Percentiles rank a stretch among this genome's conserved stretches.
These are phyloP conservation scores for Drosophila melanosoma DNA, from an alignment of 2,888 invertebrate species.

Conservation along the genomic window DNA sequence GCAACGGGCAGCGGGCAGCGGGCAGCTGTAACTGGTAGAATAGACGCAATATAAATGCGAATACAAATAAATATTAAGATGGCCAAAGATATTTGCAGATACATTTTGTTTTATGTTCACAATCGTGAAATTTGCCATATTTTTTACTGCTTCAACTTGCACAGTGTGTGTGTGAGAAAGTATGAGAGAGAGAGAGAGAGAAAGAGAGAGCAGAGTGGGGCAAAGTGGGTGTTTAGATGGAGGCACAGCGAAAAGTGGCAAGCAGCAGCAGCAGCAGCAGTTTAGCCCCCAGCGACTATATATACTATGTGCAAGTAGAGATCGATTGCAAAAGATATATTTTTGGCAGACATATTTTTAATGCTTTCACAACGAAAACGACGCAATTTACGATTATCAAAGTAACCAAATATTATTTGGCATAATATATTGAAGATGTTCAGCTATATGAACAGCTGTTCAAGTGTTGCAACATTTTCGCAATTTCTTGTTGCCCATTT, in stretches of 20 bases:
- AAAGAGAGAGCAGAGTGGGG: background rate
- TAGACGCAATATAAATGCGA: slow-evolving; percentile 58
- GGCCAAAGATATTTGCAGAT: slow-evolving; percentile 64
- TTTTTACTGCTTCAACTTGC: slow-evolving; percentile 42
- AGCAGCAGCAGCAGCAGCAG: slow-evolving; percentile 8
- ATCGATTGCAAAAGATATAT: slow-evolving; percentile 6
- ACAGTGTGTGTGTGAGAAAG: background rate
- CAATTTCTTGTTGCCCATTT: background rate
- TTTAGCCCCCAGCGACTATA: slow-evolving; percentile 10
- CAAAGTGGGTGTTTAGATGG: background rate
- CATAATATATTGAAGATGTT: background rate
- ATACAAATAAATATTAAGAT: slow-evolving; percentile 76
- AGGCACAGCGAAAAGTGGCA: background rate
- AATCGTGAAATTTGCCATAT: slow-evolving; percentile 44
- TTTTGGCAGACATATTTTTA: background rate
- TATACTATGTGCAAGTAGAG: background rate
- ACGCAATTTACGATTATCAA: background rate
- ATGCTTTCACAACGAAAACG: background rate
- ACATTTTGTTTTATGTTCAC: slow-evolving; percentile 73
- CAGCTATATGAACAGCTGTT: background rate
- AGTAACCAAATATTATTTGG: background rate
- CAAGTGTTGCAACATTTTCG: background rate
- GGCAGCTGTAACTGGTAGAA: slow-evolving; percentile 4
- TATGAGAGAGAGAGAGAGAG: background rate
- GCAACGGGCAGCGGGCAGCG: background rate